Conservation (phyloP, 2,797 vertebrate genomes). For the Atherinosoma microstoma region DNA sequence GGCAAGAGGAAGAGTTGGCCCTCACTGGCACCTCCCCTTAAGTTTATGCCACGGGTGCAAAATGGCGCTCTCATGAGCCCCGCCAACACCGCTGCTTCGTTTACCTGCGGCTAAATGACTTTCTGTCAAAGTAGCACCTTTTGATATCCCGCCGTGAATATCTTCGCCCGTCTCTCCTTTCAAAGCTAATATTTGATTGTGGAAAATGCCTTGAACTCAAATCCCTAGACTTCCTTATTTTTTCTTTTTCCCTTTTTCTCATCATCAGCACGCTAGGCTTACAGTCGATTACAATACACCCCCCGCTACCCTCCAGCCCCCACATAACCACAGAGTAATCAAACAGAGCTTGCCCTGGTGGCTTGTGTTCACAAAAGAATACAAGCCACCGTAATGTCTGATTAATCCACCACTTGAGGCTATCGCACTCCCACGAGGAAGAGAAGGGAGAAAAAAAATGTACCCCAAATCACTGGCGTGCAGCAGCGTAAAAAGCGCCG, state of each 20-base stretch:
- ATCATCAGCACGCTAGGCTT: constrained; percentile 50
- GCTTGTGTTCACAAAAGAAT: constrained; percentile 62
- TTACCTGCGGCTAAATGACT: constrained; percentile 45
- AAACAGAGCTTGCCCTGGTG: constrained; percentile 66
- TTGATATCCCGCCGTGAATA: constrained; percentile 31
- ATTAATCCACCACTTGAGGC: constrained; percentile 75
- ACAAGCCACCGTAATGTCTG: constrained; percentile 65
- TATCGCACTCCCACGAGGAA: constrained; percentile 59
- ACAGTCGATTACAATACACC: constrained; percentile 54
- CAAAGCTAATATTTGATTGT: constrained; percentile 51
- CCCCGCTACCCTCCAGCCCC: constrained; percentile 47
- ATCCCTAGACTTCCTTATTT: constrained; percentile 25
- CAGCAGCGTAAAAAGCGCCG: constrained; percentile 55
- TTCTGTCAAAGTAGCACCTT: constrained; percentile 32
- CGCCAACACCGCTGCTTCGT: not conserved
- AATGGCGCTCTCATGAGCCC: not conserved
- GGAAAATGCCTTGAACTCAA: constrained; percentile 47
- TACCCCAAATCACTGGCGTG: constrained; percentile 34
- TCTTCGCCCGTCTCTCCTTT: constrained; percentile 19
- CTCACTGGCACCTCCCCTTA: constrained; percentile 23
- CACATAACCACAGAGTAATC: constrained; percentile 65
- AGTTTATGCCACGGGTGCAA: constrained; percentile 27
- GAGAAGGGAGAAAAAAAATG: constrained; percentile 1
- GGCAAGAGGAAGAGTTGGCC: constrained; percentile 19
- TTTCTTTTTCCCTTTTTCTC: not conserved